A percentile compares a stretch with the other conserved stretches of the same genome.
Conservation (phyloP, 2,888 invertebrate genomes). For the Linyphia triangularis region DNA sequence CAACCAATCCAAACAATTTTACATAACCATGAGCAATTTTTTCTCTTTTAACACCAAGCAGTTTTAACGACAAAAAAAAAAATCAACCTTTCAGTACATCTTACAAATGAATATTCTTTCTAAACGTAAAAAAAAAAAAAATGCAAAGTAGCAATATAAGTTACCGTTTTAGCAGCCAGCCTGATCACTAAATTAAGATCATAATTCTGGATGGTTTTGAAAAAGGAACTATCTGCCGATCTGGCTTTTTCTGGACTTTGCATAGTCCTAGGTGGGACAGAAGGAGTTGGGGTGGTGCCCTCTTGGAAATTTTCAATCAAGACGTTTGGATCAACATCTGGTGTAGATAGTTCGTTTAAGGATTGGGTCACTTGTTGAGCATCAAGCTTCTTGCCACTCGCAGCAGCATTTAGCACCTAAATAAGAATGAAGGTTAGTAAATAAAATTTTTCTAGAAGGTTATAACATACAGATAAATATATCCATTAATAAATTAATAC, state of each 20-base stretch:
- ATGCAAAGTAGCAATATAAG: conserved; percentile 38
- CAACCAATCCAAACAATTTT: too few species aligned
- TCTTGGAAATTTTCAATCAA: conserved; percentile 77
- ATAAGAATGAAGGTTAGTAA: too few species aligned
- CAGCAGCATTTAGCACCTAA: conserved; percentile 80
- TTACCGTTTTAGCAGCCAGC: conserved; percentile 84
- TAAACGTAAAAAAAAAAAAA: too few species aligned
- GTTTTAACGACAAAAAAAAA: background rate
- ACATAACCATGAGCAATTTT: background rate
- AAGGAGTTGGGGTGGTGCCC: conserved; percentile 70
- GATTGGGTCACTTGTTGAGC: conserved; percentile 76
- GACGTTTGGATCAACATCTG: conserved; percentile 77
- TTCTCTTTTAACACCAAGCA: background rate
- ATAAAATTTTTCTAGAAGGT: too few species aligned
- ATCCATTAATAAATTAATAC: too few species aligned
- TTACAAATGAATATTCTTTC: background rate
- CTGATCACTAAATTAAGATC: conserved; percentile 77
- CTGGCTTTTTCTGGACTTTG: conserved; percentile 68
- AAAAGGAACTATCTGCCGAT: conserved; percentile 71
- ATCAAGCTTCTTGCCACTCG: conserved; percentile 79
- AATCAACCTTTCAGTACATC: too few species aligned
- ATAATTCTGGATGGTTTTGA: conserved; percentile 47
- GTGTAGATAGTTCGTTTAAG: conserved; percentile 73
- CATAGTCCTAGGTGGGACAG: conserved; percentile 44
- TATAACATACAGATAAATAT: too few species aligned